phyloP scores from a whole-genome alignment of 2,113 vertebrate genomes.

The Leptobrachium leishanense region DNA sequence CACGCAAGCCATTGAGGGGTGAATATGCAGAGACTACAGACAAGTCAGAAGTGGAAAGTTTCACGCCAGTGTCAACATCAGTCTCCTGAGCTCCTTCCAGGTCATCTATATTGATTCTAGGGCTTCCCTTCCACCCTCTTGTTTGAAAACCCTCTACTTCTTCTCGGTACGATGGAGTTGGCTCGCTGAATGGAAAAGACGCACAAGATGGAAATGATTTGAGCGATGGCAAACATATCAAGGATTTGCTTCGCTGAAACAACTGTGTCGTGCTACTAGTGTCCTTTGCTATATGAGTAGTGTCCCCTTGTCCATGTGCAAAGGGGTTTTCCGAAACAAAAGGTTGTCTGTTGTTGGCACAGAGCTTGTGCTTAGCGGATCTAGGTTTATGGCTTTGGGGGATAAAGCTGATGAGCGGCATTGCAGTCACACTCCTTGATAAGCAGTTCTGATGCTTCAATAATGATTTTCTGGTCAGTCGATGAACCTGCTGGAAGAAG shows the following conservation, averaged over 20 bases:
- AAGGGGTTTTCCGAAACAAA: conserved; percentile 59
- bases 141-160: conserved; percentile 47
- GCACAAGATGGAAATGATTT: conserved; percentile 62
- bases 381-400: conserved; percentile 44
- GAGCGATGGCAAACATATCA: conserved; percentile 80
- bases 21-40: conserved; percentile 86
- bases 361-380: conserved; percentile 55
- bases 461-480: conserved; percentile 58
- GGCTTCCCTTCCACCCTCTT: conserved; percentile 62
- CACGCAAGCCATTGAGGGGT: conserved; percentile 64
- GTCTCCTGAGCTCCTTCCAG: conserved; percentile 86
- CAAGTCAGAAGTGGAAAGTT: conserved; percentile 77
- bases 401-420: conserved; percentile 50
- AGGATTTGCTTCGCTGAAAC: conserved; percentile 75
- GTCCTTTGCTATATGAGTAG: conserved; percentile 48
- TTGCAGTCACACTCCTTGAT: conserved; percentile 49
- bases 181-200: conserved; percentile 58
- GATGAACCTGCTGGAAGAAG: conserved; percentile 68
- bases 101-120: conserved; percentile 75
- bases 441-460: conserved; percentile 55
- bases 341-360: conserved; percentile 17
- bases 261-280: conserved; percentile 60
- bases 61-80: conserved; percentile 87
- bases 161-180: conserved; percentile 48
- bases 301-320: conserved; percentile 55